Conservation (phyloP, 1,140 invertebrate genomes). For the Tyrophagus putrescentiae region DNA sequence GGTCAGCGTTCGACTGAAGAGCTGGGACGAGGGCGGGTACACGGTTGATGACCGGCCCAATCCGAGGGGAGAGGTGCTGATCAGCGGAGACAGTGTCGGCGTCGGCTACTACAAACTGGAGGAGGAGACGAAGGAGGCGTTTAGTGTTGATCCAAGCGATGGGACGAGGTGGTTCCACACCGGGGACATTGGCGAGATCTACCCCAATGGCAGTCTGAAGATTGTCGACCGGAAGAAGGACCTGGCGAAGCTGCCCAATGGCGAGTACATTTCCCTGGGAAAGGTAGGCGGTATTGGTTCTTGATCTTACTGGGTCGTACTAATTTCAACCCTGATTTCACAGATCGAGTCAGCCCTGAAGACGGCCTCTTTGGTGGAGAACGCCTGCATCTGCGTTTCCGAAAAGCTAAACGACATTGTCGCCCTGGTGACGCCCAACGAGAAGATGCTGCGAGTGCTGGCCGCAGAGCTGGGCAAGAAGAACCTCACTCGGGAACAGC, state of each 20-base stretch:
- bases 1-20: constrained; percentile 66
- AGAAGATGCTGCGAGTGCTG: constrained; percentile 46
- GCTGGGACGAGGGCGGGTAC: constrained; percentile 70
- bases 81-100: constrained; percentile 41
- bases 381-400: constrained; percentile 84
- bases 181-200: constrained; percentile 43
- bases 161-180: constrained; percentile 38
- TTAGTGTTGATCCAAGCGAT: constrained; percentile 32
- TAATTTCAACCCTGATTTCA: not conserved
- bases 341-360: constrained; percentile 63
- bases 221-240: constrained; percentile 55
- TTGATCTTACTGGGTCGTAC: not conserved
- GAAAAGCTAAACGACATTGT: constrained; percentile 65
- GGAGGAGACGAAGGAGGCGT: constrained; percentile 39
- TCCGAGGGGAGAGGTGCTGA: constrained; percentile 41
- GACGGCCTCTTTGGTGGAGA: constrained; percentile 80
- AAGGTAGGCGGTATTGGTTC: constrained; percentile 22
- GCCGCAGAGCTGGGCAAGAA: constrained; percentile 45
- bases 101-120: constrained; percentile 41
- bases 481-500: constrained; percentile 34
- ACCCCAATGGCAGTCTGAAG: constrained; percentile 38
- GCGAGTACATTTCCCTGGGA: constrained; percentile 37
- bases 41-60: constrained; percentile 35
- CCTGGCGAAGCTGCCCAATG: constrained; percentile 63
- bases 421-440: constrained; percentile 73